Percentiles rank a stretch among this genome's conserved stretches.
These are phyloP conservation scores for Corythoichthys intestinalis DNA, from an alignment of 2,113 vertebrate genomes.

Conservation along the genomic window DNA sequence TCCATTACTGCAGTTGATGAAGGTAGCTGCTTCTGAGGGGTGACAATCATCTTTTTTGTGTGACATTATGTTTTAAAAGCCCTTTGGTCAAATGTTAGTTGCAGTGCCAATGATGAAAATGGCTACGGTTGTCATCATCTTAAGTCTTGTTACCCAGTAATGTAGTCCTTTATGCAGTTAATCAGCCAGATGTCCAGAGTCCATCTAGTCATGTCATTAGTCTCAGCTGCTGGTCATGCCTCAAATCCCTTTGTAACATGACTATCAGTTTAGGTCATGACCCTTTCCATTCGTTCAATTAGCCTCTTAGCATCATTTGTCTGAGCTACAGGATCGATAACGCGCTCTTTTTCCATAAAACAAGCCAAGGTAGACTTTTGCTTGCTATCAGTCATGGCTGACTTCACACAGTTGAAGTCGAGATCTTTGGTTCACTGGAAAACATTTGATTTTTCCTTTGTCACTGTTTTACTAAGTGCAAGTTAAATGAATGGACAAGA, in stretches of 20 bases:
- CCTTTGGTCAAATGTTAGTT: conserved; percentile 19
- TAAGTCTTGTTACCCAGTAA: conserved; percentile 21
- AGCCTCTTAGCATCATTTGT: conserved; percentile 45
- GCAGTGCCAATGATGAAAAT: conserved; percentile 15
- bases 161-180: conserved; percentile 13
- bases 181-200: conserved; percentile 18
- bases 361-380: background rate
- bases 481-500: conserved; percentile 36
- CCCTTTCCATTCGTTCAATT: conserved; percentile 32
- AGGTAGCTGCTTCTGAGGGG: background rate
- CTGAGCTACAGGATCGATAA: conserved; percentile 22
- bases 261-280: conserved; percentile 8
- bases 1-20: conserved; percentile 5
- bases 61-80: conserved; percentile 29
- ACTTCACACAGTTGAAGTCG: background rate
- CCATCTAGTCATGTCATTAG: background rate
- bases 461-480: conserved; percentile 18
- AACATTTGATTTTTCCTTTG: conserved; percentile 11
- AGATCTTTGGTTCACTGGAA: conserved; percentile 1
- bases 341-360: conserved; percentile 40
- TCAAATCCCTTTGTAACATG: conserved; percentile 15
- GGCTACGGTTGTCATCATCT: conserved; percentile 15
- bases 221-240: background rate
- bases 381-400: conserved; percentile 1
- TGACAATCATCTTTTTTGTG: background rate